phyloP scores from a whole-genome alignment of 2,888 invertebrate species.

The Drosophila kanekoi region DNA sequence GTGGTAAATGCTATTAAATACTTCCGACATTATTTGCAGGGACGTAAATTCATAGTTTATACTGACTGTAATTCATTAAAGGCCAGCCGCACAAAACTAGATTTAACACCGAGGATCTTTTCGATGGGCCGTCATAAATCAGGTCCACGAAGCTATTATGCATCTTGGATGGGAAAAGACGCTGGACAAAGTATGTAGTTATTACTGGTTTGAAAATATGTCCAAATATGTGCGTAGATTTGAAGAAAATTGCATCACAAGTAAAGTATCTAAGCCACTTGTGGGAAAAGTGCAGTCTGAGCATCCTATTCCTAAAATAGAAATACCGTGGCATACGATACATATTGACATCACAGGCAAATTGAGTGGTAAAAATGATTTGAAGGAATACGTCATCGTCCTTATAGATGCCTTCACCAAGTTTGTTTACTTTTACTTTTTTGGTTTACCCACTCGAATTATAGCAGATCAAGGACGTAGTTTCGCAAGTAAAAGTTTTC shows the following conservation, averaged over 20 bases:
- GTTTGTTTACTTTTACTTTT: no score
- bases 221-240: background rate
- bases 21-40: slow-evolving; percentile 51
- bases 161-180: no score
- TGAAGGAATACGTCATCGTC: no score
- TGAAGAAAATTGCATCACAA: slow-evolving; percentile 5
- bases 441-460: background rate
- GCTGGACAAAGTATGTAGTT: no score
- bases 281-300: slow-evolving; percentile 16
- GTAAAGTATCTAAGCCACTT: slow-evolving; percentile 9
- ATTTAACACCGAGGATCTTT: slow-evolving; percentile 24
- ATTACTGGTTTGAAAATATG: no score
- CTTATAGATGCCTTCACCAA: no score
- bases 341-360: no score
- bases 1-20: slow-evolving; percentile 44
- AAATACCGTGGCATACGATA: background rate
- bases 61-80: slow-evolving; percentile 32
- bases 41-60: slow-evolving; percentile 14
- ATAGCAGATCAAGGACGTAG: background rate
- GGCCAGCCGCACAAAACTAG: slow-evolving; percentile 14
- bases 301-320: background rate
- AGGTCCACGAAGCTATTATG: no score
- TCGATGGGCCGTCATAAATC: no score
- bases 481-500: slow-evolving; percentile 5
- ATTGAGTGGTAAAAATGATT: no score